Evolutionary conservation across 2,113 vertebrate genomes (phyloP), one percentile per base, ranked within the genome.

Genomic region (Chlamydotis undulata): DNA sequence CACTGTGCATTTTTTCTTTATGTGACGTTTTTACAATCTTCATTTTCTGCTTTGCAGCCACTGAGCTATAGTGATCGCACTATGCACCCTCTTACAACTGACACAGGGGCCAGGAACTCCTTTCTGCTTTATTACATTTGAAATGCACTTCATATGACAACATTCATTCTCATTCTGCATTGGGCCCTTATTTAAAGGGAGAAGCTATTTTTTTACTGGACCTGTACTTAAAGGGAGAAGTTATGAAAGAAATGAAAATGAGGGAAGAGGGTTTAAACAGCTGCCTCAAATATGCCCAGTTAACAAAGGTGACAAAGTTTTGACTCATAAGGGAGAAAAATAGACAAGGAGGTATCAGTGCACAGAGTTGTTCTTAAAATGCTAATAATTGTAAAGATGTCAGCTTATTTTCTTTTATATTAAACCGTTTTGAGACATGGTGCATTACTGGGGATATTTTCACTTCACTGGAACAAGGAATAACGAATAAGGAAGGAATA

Each of bases 1-100:
- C 98, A 98, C 98, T 98, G 98, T 98, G 98, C 99, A 99, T 99
- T 99, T 98, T 99, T 99, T 99, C 99, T 99, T 98, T 98, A 98
- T 98, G 97, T 99, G 99, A 99, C 99, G 94, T 99, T 98, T 99
- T 99, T 99, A 99, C 99, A 99, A 98, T 99, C 98, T 99, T 99
- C 99, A 99, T 99, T 99, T 99, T 99, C 99, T 99, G 98, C 99
- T 98, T 99, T 99, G 99, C 99, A 99, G 98, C 98, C 98, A 98
- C 98, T 98, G 98, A 99, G 98, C 98, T 99, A 98, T 98, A 98
- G 98, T 98, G 98, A 98, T 98, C 97, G 12, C 97, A 97, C 96
- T 97, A 84, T 97, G 98, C 98, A 98, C 98, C 98, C 98, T 98
- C 99, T 99, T 98, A 98, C 98, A 98, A 97, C 98, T 98, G 98